Evolutionary conservation across 2,797 vertebrate species (phyloP), one percentile per base, ranked within the genome.

Genomic region (Gallinago solitaria): DNA sequence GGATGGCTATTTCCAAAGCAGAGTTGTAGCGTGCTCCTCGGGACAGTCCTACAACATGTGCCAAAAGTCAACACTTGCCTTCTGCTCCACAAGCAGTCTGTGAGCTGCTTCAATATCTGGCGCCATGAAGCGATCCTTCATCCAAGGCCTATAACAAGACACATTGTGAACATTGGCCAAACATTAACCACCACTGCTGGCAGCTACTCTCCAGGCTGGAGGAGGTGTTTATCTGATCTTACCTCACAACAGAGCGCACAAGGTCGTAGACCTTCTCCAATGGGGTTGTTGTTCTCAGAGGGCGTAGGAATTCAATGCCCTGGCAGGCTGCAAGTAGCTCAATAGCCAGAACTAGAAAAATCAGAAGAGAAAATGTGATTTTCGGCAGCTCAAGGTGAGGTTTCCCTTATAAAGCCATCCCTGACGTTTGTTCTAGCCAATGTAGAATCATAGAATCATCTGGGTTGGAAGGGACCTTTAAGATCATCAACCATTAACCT

Each of bases 261-360:
- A 99, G 99, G 96, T 99, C 99, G 4, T 99, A 99, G 97, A 99
- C 99, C 97, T 99, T 99, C 98, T 99, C 99, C 98, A 99, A 95
- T 39, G 99, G 99, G 71, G 99, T 99, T 28, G 99, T 99, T 1
- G 99, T 99, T 84, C 97, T 98, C 82, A 99, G 98, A 59, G 99
- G 99, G 83, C 99, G 99, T 76, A 99, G 98, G 95, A 99, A 99
- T 98, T 99, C 99, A 9, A 99, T 99, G 76, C 99, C 99, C 97
- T 99, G 99, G 97, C 99, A 99, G 94, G 99, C 99, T 0, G 99
- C 99, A 1, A 99, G 97, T 48, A 99, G 98, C 97, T 99, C 99
- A 25, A 99, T 99, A 45, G 99, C 99, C 90, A 99, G 97, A 84
- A 99, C 99, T 99, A 61, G 83, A 82, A 93, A 93, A 94, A 61